Conservation (phyloP, 2,888 invertebrate genomes). For the Nephrotoma appendiculata region DNA sequence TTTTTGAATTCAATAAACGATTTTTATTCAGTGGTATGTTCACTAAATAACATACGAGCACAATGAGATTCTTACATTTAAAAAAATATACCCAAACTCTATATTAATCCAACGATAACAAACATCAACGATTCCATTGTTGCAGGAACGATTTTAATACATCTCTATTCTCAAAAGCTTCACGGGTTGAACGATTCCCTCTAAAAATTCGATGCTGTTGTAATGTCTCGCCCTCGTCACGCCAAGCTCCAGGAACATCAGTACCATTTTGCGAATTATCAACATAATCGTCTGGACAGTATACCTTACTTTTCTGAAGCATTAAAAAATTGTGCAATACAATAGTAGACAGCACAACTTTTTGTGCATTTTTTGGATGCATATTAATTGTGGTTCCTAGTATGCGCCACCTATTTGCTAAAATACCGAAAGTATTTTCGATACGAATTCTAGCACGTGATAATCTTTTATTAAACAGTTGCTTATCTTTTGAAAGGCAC, state of each 20-base stretch:
- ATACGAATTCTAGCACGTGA: slow-evolving; percentile 6
- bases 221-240: too few species aligned
- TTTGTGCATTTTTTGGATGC: neutral
- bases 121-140: neutral
- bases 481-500: neutral
- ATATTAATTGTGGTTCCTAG: neutral
- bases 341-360: slow-evolving; percentile 8
- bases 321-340: slow-evolving; percentile 11
- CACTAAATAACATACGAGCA: too few species aligned
- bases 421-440: slow-evolving; percentile 8
- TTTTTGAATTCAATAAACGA: too few species aligned
- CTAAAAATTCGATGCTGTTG: too few species aligned
- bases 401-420: neutral
- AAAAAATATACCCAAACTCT: too few species aligned
- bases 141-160: neutral
- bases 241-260: neutral
- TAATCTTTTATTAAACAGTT: slow-evolving; percentile 7
- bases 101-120: too few species aligned
- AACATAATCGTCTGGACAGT: neutral
- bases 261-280: neutral
- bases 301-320: neutral
- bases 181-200: neutral
- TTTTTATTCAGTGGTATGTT: too few species aligned
- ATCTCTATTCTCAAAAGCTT: neutral
- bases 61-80: too few species aligned